Evolutionary conservation across 2,113 vertebrate genomes (phyloP), one percentile per base, ranked within the genome.

Genomic region (Apistogramma diplotaenia): DNA sequence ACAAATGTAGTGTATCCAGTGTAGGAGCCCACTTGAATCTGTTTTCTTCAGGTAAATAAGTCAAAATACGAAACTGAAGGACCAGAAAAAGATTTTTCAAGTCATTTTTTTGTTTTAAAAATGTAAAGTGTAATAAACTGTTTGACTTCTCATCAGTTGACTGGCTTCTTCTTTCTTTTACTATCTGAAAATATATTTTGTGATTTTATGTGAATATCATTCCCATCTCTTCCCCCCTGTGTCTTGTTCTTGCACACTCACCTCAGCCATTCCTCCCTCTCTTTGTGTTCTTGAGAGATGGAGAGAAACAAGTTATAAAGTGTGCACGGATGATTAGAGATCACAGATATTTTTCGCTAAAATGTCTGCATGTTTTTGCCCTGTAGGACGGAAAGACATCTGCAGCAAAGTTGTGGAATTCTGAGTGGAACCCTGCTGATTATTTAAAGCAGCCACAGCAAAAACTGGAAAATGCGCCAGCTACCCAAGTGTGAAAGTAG

Each of bases 381-480:
- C 70, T 85, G 53, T 74, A 23, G 62, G 59, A 37, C 2, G 2
- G 21, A 59, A 62, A 83, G 58, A 82, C 11, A 19, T 83, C 57
- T 46, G 23, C 46, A 40, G 76, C 53, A 67, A 78, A 84, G 81
- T 89, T 81, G 71, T 37, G 10, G 55, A 82, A 84, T 61, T 87
- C 86, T 83, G 54, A 87, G 49, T 74, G 74, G 78, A 89, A 76
- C 73, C 83, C 74, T 31, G 71, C 78, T 81, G 73, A 76, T 84
- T 87, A 87, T 89, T 89, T 81, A 85, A 87, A 90, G 76, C 58
- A 76, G 83, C 82, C 60, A 77, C 53, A n/a, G 62, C 65, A 82
- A 81, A 84, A 76, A 51, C 61, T 85, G 82, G 10, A 86, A 43
- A 79, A 81, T 40, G 13, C 2, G 49, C 53, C 79, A 81, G 37